Evolutionary conservation across 2,113 vertebrate species (phyloP), one percentile per base, ranked within the genome.

Genomic region (Albula glossodonta): DNA sequence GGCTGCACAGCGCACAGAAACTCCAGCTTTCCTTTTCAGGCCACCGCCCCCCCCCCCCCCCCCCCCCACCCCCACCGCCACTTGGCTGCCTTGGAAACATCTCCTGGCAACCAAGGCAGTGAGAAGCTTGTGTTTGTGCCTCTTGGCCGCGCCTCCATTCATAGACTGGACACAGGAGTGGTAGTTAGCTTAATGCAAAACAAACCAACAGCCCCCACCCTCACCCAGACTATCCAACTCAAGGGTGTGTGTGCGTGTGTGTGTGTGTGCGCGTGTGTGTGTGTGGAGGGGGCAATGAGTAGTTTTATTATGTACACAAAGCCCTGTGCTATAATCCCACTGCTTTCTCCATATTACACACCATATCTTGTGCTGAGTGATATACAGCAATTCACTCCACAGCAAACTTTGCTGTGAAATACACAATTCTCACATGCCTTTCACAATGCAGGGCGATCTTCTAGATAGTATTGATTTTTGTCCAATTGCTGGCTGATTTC

Each of bases 81-180:
- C 89, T 92, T 89, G 31, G 92, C 95, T 93, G 92, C 90, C 89
- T 89, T 83, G 0, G 87, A 87, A 53, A 93, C 91, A 94, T 96
- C 92, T 94, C 94, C 93, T 90, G 91, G 95, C 94, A 96, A 95
- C 94, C 88, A 87, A 86, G 84, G 85, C 83, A 86, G 88, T 92
- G 92, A 93, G 91, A 91, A 86, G 89, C 87, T 90, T 89, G 89
- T 90, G 90, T 93, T 92, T 93, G 90, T 86, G 88, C 84, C 90
- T 90, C 86, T 89, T 87, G 70, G 81, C 86, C 51, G 63, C 86
- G 85, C 86, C 88, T 89, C 90, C 90, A 89, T 93, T 94, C 78
- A 41, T 41, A 91, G 90, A 93, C 91, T 91, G 91, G 87, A 77
- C 90, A 87, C 88, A 84, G 87, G 85, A 89, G 87, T 88, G 87